phyloP scores from a whole-genome alignment of 2,797 vertebrate genomes.

The Melanotaenia pygmaea region DNA sequence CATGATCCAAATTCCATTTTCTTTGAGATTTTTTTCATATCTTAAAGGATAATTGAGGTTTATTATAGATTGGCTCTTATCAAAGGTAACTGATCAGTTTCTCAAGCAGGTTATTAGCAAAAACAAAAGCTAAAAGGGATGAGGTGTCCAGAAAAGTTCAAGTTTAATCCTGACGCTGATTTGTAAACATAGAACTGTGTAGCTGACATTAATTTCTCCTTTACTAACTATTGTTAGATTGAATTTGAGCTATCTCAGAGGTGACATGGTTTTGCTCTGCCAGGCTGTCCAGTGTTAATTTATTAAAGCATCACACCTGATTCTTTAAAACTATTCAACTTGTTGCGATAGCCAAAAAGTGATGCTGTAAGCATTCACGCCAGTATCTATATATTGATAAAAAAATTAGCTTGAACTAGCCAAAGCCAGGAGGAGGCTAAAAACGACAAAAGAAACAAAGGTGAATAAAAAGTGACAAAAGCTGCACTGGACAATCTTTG shows the following conservation, averaged over 20 bases:
- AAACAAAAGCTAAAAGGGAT: not conserved
- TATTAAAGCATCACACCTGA: not conserved
- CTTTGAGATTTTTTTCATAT: too few species aligned
- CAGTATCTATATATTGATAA: too few species aligned
- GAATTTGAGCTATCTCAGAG: not conserved
- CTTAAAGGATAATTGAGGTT: not conserved
- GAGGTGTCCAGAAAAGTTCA: not conserved
- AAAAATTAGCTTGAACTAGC: too few species aligned
- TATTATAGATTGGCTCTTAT: not conserved
- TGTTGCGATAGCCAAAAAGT: too few species aligned
- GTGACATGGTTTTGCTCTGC: not conserved
- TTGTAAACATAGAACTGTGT: too few species aligned
- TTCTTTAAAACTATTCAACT: not conserved
- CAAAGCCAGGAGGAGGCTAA: not conserved
- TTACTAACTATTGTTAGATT: not conserved
- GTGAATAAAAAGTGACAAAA: not conserved
- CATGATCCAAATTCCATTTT: not conserved
- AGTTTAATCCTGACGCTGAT: too few species aligned
- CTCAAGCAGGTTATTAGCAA: not conserved
- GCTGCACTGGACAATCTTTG: too few species aligned
- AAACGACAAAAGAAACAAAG: too few species aligned
- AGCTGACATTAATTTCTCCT: not conserved
- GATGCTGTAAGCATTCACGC: too few species aligned
- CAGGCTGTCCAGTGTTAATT: not conserved
- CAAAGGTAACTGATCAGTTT: too few species aligned